A percentile compares a stretch with the other conserved stretches of the same genome.
Conservation (phyloP, 2,888 invertebrate species). For the Cerastoderma edule region DNA sequence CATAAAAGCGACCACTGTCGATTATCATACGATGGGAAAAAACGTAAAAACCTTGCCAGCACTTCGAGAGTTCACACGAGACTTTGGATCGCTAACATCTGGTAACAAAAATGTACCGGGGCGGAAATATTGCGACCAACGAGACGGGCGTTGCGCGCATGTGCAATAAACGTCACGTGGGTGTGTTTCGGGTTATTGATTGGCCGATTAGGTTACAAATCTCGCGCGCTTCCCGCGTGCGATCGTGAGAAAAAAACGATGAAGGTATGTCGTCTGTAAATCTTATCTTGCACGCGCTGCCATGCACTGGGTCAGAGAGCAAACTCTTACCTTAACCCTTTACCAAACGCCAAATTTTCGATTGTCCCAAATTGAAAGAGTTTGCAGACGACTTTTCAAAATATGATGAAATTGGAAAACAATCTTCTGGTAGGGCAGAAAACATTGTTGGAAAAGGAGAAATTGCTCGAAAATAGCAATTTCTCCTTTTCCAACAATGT, state of each 20-base stretch:
- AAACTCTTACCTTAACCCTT: too few relatives aligned
- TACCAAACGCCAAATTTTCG: too few relatives aligned
- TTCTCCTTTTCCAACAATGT: too few relatives aligned
- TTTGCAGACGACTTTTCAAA: too few relatives aligned
- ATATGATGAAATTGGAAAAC: too few relatives aligned
- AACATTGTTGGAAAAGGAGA: too few relatives aligned
- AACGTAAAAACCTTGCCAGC: conserved; percentile 35
- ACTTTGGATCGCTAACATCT: conserved; percentile 46
- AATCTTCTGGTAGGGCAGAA: too few relatives aligned
- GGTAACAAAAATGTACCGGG: conserved; percentile 14
- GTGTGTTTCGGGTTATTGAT: conserved; percentile 23
- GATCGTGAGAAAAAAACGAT: conserved; percentile 42
- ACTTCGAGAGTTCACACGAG: conserved; percentile 47
- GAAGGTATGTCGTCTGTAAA: conserved; percentile 17
- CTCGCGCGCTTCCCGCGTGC: conserved; percentile 46
- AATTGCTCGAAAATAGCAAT: too few relatives aligned
- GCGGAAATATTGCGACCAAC: not conserved
- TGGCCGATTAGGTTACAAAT: conserved; percentile 34
- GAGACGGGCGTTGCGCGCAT: conserved; percentile 35
- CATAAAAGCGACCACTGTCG: conserved; percentile 31
- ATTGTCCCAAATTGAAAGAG: too few relatives aligned
- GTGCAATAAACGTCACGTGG: conserved; percentile 37
- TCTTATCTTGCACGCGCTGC: conserved; percentile 38
- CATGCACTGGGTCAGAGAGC: conserved; percentile 21
- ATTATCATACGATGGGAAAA: conserved; percentile 39